Evolutionary conservation across 64 coral and sea anemone genomes (phyloP).

Genomic region (Dendrophyllia cribrosa): DNA sequence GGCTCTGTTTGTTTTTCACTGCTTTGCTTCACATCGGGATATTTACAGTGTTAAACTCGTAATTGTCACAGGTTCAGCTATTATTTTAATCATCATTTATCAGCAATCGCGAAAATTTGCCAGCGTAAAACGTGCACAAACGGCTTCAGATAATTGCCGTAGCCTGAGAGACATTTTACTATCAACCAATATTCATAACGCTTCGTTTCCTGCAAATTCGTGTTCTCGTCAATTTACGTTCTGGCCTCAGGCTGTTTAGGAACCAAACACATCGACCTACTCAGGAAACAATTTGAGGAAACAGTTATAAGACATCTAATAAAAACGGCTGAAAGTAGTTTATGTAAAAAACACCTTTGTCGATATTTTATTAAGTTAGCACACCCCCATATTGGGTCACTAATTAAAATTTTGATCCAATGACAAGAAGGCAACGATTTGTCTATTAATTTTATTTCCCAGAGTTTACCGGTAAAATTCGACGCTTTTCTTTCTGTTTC

Average conservation of each 20-base stretch:
- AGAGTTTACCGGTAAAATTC: background rate
- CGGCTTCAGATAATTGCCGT: background rate
- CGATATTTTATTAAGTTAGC: background rate
- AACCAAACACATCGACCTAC: no score
- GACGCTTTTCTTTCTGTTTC: background rate
- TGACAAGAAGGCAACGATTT: background rate
- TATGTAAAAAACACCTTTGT: background rate
- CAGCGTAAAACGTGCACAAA: no score
- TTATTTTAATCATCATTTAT: no score
- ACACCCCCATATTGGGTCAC: background rate
- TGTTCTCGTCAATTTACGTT: background rate
- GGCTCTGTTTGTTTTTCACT: no score
- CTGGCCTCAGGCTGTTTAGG: background rate
- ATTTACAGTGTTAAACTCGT: no score
- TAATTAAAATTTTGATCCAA: constrained; percentile 2
- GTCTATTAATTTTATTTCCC: background rate
- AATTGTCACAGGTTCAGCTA: no score
- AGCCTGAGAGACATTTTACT: background rate
- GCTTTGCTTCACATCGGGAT: no score
- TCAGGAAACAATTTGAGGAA: background rate
- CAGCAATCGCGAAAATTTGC: no score
- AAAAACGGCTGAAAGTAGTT: background rate
- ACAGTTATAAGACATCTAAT: background rate
- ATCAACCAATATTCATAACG: background rate
- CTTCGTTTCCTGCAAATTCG: background rate